Conservation (phyloP, 1,140 invertebrate genomes). For the Drosophila ogumai region DNA sequence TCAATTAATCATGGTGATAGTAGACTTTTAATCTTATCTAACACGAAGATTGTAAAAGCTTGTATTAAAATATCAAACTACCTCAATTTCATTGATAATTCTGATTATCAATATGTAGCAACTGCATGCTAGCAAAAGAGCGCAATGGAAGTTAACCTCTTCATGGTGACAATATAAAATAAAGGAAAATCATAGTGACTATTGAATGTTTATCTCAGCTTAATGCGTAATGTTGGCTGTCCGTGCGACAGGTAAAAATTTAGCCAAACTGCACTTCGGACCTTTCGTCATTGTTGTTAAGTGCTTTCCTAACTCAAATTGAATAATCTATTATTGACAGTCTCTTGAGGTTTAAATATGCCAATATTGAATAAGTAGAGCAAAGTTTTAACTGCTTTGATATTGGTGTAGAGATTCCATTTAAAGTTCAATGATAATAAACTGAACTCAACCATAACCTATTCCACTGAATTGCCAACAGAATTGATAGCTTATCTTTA, state of each 20-base stretch:
- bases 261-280: neutral
- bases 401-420: neutral
- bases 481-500: neutral
- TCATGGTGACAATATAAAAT: neutral
- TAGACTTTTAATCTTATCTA: slow-evolving; percentile 10
- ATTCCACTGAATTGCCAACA: neutral
- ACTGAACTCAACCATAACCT: neutral
- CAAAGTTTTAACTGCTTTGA: neutral
- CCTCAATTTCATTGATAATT: neutral
- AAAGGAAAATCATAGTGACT: neutral
- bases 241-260: neutral
- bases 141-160: neutral
- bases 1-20: neutral
- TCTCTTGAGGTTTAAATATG: too few relatives aligned
- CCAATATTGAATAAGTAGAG: too few relatives aligned
- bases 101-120: neutral
- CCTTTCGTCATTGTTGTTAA: neutral
- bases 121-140: neutral
- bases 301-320: too few relatives aligned
- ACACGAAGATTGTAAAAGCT: too few relatives aligned
- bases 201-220: neutral
- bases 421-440: neutral
- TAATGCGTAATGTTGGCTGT: neutral
- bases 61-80: neutral
- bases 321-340: too few relatives aligned